Base-by-base conservation (phyloP, 2,113 vertebrate species). In the Myanophis thanlyinensis region DNA sequence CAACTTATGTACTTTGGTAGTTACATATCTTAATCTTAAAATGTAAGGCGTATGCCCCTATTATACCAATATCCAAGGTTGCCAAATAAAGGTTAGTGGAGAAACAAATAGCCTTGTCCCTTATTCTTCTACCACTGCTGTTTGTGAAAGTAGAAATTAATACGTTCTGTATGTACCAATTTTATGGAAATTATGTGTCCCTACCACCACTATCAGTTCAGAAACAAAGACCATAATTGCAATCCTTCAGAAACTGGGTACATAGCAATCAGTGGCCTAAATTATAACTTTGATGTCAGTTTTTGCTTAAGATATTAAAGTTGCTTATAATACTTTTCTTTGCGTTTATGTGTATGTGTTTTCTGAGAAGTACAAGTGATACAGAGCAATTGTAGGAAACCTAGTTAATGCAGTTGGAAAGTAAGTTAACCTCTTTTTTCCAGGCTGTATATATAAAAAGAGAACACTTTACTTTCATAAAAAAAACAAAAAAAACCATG, bases 191-290 rank as follows among this genome's bases (percentile, higher is more conserved):
- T 10, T 0, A 90, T n/a, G 27, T 91, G 67, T 10, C 56, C 18
- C 54, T 85, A 44, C 62, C 27, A 49, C 54, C 13, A 89, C 27
- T 59, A 59, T 48, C 15, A 56, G 84, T 30, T 91, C 88, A 49
- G 95, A 93, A 96, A 30, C n/a, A 95, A 96, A 94, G 59, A 91
- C 73, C 0, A 0, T 86, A 95, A 95, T 62, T 95, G 54, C 35
- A 92, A 15, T 44, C 80, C 91, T 89, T 84, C 30, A 2, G 11
- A 2, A 0, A 9, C 53, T 92, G 3, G 93, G 0, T 91, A 89
- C 85, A 85, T 67, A 10, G 47, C 96, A 94, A 92, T 89, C 47
- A 93, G 90, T 94, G 92, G 89, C 93, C 53, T 93, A 92, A 94
- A 94, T 95, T 89, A 91, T 86, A 90, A 90, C 87, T 86, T 86